Base-by-base conservation (phyloP, 2,888 invertebrate species). In the Euphydryas editha region DNA sequence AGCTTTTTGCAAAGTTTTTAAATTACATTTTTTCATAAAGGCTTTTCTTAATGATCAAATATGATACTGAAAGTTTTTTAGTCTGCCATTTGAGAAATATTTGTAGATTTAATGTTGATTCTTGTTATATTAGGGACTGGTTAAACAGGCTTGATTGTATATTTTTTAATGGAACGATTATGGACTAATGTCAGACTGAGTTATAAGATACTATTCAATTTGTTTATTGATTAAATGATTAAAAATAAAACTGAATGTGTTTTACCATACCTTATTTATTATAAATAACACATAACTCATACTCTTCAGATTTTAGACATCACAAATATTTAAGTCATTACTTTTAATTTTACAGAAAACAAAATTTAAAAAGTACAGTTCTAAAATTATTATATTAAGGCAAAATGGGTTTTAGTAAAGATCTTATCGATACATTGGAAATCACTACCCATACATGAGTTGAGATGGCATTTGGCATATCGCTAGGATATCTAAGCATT, bases 371-470 rank as follows among this genome's bases (percentile, higher is more conserved):
- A 30, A 30, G 8, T n/a, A n/a, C n/a, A 30, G 6, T 30, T 30
- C 24, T 30, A 30, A 30, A 30, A 30, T 30, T 30, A 30, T 1
- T 30, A 30, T 63, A 67, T 66, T 81, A 87, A 39, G 79, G 75
- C 18, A 82, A 62, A 61, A 89, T 61, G n/a, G 91, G 91, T 76
- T 87, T 91, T 13, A 92, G 69, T 20, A 93, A 76, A 65, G 85
- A 79, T 75, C 88, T 87, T 15, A 92, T 80, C 1, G 92, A 90
- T 20, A 92, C 75, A 77, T 92, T 92, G 4, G 92, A 87, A 60
- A 93, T 87, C 17, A 92, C 70, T 1, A 93, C 89, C 92, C 92
- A 93, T 13, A 92, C 76, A 75, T 92, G 92, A 20, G 88, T 85
- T 1, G 92, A 92, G 46, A 93, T 85, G 2, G 91, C 83, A 80